Conservation (phyloP, 2,113 vertebrate genomes). For the Nothocercus julius region DNA sequence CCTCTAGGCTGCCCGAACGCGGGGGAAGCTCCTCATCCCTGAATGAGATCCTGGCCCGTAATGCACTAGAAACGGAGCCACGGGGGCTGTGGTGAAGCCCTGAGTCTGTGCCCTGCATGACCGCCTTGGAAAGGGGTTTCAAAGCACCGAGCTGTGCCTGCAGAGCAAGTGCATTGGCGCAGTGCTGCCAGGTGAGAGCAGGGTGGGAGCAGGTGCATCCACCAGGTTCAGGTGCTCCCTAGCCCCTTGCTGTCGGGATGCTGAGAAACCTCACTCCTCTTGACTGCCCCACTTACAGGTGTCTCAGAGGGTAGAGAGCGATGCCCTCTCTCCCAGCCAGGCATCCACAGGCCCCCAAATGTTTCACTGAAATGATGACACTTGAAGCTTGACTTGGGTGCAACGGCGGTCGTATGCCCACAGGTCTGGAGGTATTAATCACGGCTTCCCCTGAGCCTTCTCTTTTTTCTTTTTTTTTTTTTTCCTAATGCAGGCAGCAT, state of each 20-base stretch:
- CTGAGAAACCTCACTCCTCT: fast-evolving
- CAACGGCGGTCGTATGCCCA: fast-evolving
- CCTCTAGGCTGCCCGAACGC: no score
- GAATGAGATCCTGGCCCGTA: not conserved
- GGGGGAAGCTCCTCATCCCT: not conserved
- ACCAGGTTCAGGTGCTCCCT: not conserved
- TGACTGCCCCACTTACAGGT: fast-evolving
- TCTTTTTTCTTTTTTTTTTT: not conserved
- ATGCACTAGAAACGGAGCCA: not conserved
- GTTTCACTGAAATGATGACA: fast-evolving
- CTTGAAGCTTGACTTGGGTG: fast-evolving
- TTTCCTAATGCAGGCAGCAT: not conserved
- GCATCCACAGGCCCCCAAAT: not conserved
- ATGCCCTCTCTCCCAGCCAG: not conserved
- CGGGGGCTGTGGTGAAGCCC: not conserved
- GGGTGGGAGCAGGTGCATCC: not conserved
- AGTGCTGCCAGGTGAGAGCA: not conserved
- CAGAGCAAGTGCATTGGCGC: not conserved
- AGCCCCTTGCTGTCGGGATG: not conserved
- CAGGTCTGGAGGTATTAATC: fast-evolving
- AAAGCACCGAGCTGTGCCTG: not conserved
- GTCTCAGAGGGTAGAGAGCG: not conserved
- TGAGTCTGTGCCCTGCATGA: not conserved
- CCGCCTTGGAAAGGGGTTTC: not conserved
- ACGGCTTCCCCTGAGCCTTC: not conserved